Percentiles rank a stretch among this genome's conserved stretches.
phyloP scores from a whole-genome alignment of 2,888 invertebrate genomes.

The Sabellastarte sp. region DNA sequence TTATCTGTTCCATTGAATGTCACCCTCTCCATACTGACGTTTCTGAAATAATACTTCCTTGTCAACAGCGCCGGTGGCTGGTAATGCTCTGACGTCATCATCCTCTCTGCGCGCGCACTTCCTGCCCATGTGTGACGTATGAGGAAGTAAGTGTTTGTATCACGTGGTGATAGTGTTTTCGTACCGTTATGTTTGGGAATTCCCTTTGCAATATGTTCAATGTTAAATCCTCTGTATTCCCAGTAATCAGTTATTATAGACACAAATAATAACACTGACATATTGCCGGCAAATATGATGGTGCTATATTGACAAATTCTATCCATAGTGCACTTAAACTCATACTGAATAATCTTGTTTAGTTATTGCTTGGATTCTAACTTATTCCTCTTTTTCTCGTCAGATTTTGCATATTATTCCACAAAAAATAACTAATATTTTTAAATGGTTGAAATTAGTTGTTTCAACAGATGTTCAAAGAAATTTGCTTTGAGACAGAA shows the following conservation, averaged over 20 bases:
- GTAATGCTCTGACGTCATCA: conserved; percentile 9
- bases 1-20: not conserved
- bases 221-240: conserved; percentile 42
- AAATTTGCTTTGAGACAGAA: too few relatives aligned
- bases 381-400: too few relatives aligned
- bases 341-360: too few relatives aligned
- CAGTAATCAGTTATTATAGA: conserved; percentile 48
- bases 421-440: too few relatives aligned
- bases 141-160: conserved; percentile 40
- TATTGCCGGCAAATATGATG: conserved; percentile 45
- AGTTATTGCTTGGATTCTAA: too few relatives aligned
- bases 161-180: conserved; percentile 17
- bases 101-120: not conserved
- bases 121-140: conserved; percentile 21
- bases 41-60: conserved; percentile 8
- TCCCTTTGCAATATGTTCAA: not conserved
- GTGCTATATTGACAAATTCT: conserved; percentile 45
- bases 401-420: too few relatives aligned
- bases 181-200: not conserved
- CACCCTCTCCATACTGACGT: not conserved
- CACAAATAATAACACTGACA: conserved; percentile 42
- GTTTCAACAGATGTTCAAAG: too few relatives aligned
- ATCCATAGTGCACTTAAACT: too few relatives aligned
- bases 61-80: conserved; percentile 16
- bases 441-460: too few relatives aligned